Conservation (phyloP, 2,888 invertebrate species). For the Eumacrocentrus americanus region DNA sequence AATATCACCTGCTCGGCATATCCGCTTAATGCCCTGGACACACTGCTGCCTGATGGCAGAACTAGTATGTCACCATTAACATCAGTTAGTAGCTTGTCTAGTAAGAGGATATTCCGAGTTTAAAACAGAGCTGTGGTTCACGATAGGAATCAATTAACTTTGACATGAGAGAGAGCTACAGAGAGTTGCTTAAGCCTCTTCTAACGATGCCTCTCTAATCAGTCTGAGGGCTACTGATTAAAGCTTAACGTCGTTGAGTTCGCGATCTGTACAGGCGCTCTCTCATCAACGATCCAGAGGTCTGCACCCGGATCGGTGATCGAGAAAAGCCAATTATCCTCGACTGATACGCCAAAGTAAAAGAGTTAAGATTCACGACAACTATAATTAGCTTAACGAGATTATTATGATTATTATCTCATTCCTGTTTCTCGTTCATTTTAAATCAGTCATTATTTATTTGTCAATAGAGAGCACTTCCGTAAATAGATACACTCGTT, state of each 20-base stretch:
- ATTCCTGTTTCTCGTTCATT: background rate
- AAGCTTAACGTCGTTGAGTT: conserved; percentile 37
- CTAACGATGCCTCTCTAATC: conserved; percentile 46
- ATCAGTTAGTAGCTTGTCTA: background rate
- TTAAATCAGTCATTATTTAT: background rate
- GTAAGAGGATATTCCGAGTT: background rate
- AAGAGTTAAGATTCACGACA: conserved; percentile 32
- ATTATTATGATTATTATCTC: background rate
- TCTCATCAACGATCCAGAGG: background rate
- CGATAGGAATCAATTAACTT: conserved; percentile 13
- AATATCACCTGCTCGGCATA: conserved; percentile 99
- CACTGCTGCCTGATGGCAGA: conserved; percentile 89
- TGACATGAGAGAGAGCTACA: too few species aligned
- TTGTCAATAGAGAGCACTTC: too few species aligned
- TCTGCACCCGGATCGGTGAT: background rate
- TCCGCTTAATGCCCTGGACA: conserved; percentile 94
- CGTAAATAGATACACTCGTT: too few species aligned
- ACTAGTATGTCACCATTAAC: conserved; percentile 72
- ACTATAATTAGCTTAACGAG: background rate
- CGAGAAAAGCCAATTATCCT: conserved; percentile 33
- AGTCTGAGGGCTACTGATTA: conserved; percentile 46
- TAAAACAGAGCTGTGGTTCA: conserved; percentile 18
- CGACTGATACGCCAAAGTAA: conserved; percentile 33
- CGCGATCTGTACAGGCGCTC: conserved; percentile 11
- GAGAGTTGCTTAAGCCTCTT: conserved; percentile 44